phyloP scores from a whole-genome alignment of 2,888 invertebrate species.

The Danaus chrysippus region DNA sequence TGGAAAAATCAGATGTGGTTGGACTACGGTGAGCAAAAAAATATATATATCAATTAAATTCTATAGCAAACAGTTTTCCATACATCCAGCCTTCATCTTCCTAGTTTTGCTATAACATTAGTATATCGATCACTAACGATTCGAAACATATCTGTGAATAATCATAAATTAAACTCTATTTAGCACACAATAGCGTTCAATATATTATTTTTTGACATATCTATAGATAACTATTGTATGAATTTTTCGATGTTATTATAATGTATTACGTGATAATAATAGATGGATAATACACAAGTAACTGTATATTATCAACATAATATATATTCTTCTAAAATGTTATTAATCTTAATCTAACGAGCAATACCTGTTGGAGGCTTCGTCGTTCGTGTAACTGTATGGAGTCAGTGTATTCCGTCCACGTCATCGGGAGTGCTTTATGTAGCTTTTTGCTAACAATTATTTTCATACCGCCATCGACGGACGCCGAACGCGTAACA shows the following conservation, averaged over 20 bases:
- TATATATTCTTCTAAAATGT: conserved; percentile 10
- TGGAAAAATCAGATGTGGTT: not conserved
- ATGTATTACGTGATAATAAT: conserved; percentile 15
- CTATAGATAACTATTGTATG: conserved; percentile 4
- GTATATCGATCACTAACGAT: not conserved
- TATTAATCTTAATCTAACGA: not conserved
- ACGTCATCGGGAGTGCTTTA: conserved; percentile 67
- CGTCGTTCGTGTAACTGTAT: conserved; percentile 27
- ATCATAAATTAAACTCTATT: conserved; percentile 1
- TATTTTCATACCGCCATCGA: conserved; percentile 58
- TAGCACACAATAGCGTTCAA: not conserved
- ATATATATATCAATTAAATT: not conserved
- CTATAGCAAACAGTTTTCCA: not conserved
- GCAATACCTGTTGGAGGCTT: conserved; percentile 17
- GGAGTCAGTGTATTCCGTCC: conserved; percentile 69
- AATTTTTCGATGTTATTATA: not conserved
- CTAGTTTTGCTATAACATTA: not conserved
- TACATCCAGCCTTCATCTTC: not conserved
- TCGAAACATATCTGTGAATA: conserved; percentile 4
- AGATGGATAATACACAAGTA: not conserved
- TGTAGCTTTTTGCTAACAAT: conserved; percentile 41
- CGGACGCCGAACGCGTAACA: conserved; percentile 31
- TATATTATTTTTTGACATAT: conserved; percentile 5
- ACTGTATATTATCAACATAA: not conserved
- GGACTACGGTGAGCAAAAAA: not conserved